Conservation (phyloP, 30 jellyfish, hydroid and myxozoan species). For the Chrysaora quinquecirrha region DNA sequence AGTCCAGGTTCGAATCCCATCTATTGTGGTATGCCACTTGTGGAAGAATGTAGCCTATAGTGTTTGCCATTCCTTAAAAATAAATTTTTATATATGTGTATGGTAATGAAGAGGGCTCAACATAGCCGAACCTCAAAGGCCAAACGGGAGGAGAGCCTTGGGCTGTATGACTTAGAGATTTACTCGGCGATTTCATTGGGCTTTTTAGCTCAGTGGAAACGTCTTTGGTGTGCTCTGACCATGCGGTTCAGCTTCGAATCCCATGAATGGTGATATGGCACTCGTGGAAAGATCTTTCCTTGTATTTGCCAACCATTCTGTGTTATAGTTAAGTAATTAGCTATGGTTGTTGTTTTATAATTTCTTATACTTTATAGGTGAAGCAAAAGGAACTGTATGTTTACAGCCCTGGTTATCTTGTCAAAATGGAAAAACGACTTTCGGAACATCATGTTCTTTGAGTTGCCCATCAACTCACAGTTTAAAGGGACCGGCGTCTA, state of each 20-base stretch:
- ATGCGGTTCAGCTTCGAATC: not conserved
- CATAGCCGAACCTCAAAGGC: too few species aligned
- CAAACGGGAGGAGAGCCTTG: too few species aligned
- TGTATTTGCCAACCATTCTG: not conserved
- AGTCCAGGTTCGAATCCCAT: too few species aligned
- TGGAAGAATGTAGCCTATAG: too few species aligned
- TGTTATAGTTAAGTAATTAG: not conserved
- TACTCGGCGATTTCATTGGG: too few species aligned
- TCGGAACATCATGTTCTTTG: slow-evolving; percentile 62
- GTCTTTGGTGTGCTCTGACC: not conserved
- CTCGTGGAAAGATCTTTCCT: too few species aligned
- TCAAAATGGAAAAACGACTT: slow-evolving; percentile 54
- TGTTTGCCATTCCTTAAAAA: not conserved
- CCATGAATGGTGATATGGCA: not conserved
- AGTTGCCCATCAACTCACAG: slow-evolving; percentile 74
- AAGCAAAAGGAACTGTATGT: slow-evolving; percentile 80
- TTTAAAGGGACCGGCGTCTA: slow-evolving; percentile 63
- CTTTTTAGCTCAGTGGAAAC: not conserved
- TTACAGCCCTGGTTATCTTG: slow-evolving; percentile 66
- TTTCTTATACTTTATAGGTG: slow-evolving; percentile 22
- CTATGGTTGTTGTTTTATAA: not conserved
- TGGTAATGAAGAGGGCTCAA: too few species aligned
- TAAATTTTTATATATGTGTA: too few species aligned
- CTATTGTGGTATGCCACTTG: too few species aligned
- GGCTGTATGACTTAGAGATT: too few species aligned